phyloP scores from a whole-genome alignment of 1,140 invertebrate genomes.

The Macrotrachela quadricornifera region DNA sequence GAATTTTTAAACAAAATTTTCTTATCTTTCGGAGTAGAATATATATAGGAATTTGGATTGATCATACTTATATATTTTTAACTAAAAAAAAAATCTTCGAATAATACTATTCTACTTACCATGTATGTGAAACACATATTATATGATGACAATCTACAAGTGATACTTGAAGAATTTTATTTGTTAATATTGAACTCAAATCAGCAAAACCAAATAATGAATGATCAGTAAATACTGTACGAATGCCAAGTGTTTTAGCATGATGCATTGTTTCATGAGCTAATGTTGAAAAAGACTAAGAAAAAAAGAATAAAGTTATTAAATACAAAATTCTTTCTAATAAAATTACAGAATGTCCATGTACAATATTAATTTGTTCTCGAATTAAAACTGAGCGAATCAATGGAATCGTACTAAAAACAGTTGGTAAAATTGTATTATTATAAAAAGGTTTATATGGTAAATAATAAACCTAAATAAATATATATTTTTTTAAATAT shows the following conservation, averaged over 20 bases:
- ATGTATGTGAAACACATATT: constrained; percentile 92
- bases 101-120: constrained; percentile 28
- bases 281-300: constrained; percentile 66
- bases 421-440: constrained; percentile 75
- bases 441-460: constrained; percentile 84
- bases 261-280: constrained; percentile 87
- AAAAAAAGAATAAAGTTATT: background rate
- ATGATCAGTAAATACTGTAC: constrained; percentile 94
- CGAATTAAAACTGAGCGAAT: constrained; percentile 72
- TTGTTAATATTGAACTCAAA: constrained; percentile 81
- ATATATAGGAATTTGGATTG: no score
- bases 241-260: constrained; percentile 64
- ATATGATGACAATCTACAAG: constrained; percentile 73
- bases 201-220: constrained; percentile 98
- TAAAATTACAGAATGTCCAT: constrained; percentile 75
- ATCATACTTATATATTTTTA: no score
- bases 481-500: no score
- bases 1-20: no score
- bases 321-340: no score
- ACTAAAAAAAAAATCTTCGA: no score
- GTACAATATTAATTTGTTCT: constrained; percentile 77
- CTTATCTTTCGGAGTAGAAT: no score
- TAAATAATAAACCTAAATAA: constrained; percentile 59
- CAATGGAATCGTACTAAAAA: constrained; percentile 67
- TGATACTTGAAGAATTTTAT: constrained; percentile 70